Evolutionary conservation across 2,797 vertebrate species (phyloP).

Genomic region (Helicolenus hilgendorfi): DNA sequence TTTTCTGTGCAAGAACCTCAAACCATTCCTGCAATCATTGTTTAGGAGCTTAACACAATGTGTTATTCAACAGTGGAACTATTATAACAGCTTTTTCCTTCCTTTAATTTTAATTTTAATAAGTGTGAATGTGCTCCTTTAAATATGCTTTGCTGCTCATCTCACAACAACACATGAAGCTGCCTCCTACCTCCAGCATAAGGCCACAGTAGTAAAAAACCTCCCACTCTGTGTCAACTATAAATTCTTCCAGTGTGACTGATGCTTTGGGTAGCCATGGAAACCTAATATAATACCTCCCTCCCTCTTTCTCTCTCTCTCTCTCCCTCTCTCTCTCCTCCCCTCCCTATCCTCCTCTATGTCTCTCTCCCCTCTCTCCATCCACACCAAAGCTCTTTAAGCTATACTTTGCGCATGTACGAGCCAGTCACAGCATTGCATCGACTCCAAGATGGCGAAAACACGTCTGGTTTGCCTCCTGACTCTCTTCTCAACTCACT

Average conservation of each 20-base stretch:
- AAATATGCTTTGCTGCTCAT: not conserved
- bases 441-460: conserved; percentile 93
- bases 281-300: conserved; percentile 80
- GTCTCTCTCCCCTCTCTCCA: conserved; percentile 74
- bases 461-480: conserved; percentile 88
- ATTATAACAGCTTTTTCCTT: not conserved
- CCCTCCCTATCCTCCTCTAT: conserved; percentile 7
- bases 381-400: conserved; percentile 80
- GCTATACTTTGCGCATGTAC: conserved; percentile 90
- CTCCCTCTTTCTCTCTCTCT: not conserved
- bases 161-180: not conserved
- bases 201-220: conserved; percentile 69
- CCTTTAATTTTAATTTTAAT: too few relatives aligned
- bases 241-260: conserved; percentile 80
- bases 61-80: not conserved
- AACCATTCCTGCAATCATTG: not conserved
- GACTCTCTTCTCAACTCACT: conserved; percentile 90
- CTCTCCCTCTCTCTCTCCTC: not conserved
- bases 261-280: conserved; percentile 89
- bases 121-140: not conserved
- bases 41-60: not conserved
- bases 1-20: not conserved
- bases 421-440: conserved; percentile 81
- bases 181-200: conserved; percentile 48
- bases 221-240: conserved; percentile 76